Conservation (phyloP, 1,140 invertebrate species). For the Leguminivora glycinivorella region DNA sequence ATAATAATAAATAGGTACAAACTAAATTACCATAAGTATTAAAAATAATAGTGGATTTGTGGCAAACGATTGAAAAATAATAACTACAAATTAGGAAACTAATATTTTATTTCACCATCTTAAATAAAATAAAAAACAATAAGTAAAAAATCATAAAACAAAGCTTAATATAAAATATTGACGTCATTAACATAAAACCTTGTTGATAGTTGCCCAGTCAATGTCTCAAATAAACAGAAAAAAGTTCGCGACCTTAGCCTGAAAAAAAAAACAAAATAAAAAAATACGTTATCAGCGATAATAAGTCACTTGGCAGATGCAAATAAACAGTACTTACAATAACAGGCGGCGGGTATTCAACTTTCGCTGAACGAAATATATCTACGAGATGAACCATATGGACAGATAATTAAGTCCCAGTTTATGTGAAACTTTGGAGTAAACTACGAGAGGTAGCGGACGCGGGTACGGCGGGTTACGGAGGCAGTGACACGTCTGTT, state of each 20-base stretch:
- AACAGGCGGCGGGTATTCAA: slow-evolving; percentile 78
- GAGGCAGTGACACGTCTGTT: slow-evolving; percentile 51
- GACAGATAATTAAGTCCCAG: slow-evolving; percentile 72
- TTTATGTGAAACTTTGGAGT: slow-evolving; percentile 56
- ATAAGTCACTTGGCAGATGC: slow-evolving; percentile 33
- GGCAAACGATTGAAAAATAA: too few species aligned
- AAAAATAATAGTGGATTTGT: too few species aligned
- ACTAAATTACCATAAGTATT: too few species aligned
- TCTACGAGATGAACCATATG: slow-evolving; percentile 80
- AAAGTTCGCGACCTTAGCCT: slow-evolving; percentile 33
- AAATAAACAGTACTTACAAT: slow-evolving; percentile 73
- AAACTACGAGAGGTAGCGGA: slow-evolving; percentile 48
- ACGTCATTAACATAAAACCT: neutral
- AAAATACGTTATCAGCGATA: slow-evolving; percentile 41
- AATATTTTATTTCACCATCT: too few species aligned
- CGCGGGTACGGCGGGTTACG: slow-evolving; percentile 51
- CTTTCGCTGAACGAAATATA: slow-evolving; percentile 78
- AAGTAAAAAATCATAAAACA: neutral
- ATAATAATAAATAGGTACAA: too few species aligned
- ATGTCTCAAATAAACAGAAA: slow-evolving; percentile 40
- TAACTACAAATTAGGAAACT: too few species aligned
- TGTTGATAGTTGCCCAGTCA: neutral
- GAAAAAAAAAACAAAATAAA: slow-evolving; percentile 44
- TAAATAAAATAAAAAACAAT: neutral
- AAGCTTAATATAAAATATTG: neutral